Percentiles rank a stretch among this genome's conserved stretches.
These are phyloP conservation scores for Cacoxenus indagator DNA, from an alignment of 2,888 invertebrate genomes.

Conservation along the genomic window DNA sequence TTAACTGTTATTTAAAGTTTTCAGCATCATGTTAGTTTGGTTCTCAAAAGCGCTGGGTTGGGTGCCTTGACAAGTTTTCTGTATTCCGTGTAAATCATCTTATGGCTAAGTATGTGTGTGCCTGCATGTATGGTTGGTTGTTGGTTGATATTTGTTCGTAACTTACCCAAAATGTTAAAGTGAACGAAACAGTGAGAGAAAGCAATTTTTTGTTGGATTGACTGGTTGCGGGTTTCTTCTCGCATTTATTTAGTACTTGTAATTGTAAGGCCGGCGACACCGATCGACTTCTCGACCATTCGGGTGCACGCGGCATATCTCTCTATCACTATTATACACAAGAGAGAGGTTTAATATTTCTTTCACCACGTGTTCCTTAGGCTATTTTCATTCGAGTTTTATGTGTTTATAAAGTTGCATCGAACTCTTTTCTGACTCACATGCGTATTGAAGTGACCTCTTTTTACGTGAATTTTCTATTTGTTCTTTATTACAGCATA, in stretches of 20 bases:
- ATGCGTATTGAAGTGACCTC: not conserved
- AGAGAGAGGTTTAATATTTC: conserved; percentile 59
- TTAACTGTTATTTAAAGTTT: conserved; percentile 51
- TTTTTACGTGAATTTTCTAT: conserved; percentile 28
- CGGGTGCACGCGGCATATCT: not conserved
- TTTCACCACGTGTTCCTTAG: conserved; percentile 50
- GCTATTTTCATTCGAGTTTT: not conserved
- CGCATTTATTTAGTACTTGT: conserved; percentile 6
- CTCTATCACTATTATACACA: not conserved
- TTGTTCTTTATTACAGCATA: conserved; percentile 43
- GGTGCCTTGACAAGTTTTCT: conserved; percentile 31
- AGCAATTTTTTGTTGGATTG: conserved; percentile 7
- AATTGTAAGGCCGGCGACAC: too few species aligned
- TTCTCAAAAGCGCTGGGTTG: conserved; percentile 50
- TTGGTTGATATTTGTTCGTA: conserved; percentile 37
- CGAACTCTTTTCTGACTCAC: not conserved
- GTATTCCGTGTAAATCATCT: conserved; percentile 24
- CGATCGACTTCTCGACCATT: too few species aligned
- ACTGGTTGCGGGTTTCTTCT: not conserved
- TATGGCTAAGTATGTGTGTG: conserved; percentile 23
- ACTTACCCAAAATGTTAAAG: not conserved
- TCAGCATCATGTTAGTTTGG: conserved; percentile 36
- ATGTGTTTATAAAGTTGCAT: not conserved
- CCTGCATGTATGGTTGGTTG: conserved; percentile 10
- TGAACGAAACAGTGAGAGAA: not conserved